Evolutionary conservation across 2,113 vertebrate genomes (phyloP).

Genomic region (Pholis gunnellus): DNA sequence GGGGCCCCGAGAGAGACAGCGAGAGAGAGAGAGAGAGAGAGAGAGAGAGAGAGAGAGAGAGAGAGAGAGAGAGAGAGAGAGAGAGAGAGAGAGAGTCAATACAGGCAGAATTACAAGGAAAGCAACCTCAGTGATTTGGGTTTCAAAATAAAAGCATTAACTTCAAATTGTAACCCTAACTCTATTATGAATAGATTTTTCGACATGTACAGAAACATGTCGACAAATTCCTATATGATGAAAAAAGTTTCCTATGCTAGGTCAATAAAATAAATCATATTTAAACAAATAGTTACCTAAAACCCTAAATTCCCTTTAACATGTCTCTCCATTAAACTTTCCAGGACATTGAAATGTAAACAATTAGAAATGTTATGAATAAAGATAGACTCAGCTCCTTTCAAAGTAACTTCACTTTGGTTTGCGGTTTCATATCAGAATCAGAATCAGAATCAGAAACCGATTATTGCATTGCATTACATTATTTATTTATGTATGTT

Average conservation of each 20-base stretch:
- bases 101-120: not conserved
- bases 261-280: not conserved
- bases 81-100: slow-evolving; percentile 21
- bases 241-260: not conserved
- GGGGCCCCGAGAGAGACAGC: slow-evolving; percentile 83
- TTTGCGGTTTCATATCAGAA: not conserved
- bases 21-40: slow-evolving; percentile 20
- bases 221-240: not conserved
- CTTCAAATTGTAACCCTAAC: not conserved
- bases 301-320: not conserved
- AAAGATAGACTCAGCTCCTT: not conserved
- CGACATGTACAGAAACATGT: too few species aligned
- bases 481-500: too few species aligned
- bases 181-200: not conserved
- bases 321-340: not conserved
- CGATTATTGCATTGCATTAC: too few species aligned
- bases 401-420: not conserved
- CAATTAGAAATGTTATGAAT: not conserved
- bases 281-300: not conserved
- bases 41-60: slow-evolving; percentile 12
- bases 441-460: too few species aligned
- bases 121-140: not conserved
- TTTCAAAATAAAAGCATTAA: slow-evolving; percentile 68
- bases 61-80: slow-evolving; percentile 30
- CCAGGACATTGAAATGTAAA: not conserved